Evolutionary conservation across 1,140 invertebrate species (phyloP).

Genomic region (Plectrocnemia conspersa): DNA sequence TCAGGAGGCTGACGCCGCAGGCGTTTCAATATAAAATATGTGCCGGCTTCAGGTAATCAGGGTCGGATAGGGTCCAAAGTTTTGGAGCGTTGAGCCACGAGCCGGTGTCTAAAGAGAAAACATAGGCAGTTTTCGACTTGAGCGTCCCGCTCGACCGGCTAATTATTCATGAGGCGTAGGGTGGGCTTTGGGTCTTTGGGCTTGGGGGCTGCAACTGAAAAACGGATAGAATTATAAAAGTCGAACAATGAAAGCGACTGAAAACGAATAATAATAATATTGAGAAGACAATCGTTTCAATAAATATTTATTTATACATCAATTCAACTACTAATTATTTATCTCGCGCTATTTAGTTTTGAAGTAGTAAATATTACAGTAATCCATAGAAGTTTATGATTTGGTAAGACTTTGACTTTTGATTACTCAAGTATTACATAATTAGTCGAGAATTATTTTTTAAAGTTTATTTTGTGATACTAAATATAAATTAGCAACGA

Average conservation of each 20-base stretch:
- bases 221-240: not conserved
- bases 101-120: conserved; percentile 6
- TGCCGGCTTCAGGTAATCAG: not conserved
- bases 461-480: too few species aligned
- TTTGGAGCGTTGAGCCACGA: not conserved
- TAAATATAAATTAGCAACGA: too few species aligned
- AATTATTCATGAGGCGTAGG: conserved; percentile 2
- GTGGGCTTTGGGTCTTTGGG: not conserved
- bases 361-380: not conserved
- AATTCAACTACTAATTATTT: not conserved
- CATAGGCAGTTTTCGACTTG: conserved; percentile 1
- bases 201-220: not conserved
- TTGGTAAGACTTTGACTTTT: too few species aligned
- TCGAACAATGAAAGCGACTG: not conserved
- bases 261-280: not conserved
- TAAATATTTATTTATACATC: too few species aligned
- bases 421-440: too few species aligned
- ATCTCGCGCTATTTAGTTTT: not conserved
- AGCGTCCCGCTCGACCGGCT: not conserved
- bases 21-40: not conserved
- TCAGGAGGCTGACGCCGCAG: not conserved
- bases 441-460: too few species aligned
- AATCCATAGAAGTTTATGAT: too few species aligned
- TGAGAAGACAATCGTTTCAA: too few species aligned
- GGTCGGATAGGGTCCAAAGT: not conserved